phyloP scores from a whole-genome alignment of 2,113 vertebrate species.

The Loxodonta africana region DNA sequence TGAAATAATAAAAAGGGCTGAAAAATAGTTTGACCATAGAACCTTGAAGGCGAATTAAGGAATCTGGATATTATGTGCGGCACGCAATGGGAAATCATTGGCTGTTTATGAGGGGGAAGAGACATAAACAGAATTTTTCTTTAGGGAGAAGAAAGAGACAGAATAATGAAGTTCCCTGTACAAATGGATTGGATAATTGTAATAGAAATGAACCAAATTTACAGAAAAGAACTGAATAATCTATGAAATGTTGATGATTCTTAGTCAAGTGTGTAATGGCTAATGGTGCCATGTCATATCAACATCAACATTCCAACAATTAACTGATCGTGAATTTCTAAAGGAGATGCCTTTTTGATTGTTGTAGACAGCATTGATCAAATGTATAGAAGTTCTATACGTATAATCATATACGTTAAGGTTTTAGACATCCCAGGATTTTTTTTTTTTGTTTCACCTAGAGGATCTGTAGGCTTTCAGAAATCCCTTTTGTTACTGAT shows the following conservation, averaged over 20 bases:
- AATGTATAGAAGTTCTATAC: not conserved
- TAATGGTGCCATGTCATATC: not conserved
- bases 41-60: not conserved
- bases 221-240: not conserved
- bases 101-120: conserved; percentile 7
- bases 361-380: not conserved
- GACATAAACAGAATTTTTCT: not conserved
- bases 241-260: not conserved
- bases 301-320: not conserved
- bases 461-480: not conserved
- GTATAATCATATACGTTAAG: not conserved
- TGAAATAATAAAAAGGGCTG: not conserved
- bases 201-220: not conserved
- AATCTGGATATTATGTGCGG: conserved; percentile 24
- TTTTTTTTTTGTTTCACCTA: not conserved
- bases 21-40: not conserved
- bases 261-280: not conserved
- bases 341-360: not conserved
- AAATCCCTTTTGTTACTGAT: conserved; percentile 27
- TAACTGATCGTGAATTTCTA: not conserved
- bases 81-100: not conserved
- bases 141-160: conserved; percentile 18
- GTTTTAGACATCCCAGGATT: not conserved
- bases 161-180: not conserved
- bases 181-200: conserved; percentile 22